Conservation (phyloP, 2,888 invertebrate genomes). For the Macropis europaea region DNA sequence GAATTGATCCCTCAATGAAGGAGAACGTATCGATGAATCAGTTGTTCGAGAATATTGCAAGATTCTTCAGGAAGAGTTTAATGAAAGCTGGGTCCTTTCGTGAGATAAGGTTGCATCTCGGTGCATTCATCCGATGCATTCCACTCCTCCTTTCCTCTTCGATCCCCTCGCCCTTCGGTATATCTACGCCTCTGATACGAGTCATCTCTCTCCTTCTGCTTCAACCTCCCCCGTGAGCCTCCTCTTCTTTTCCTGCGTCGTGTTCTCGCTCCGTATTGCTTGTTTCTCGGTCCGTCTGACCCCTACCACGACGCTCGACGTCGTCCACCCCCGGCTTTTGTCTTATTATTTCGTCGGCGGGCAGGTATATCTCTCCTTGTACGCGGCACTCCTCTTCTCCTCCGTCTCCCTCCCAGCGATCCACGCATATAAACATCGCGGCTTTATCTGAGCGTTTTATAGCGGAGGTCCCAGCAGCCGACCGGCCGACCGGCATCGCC, state of each 20-base stretch:
- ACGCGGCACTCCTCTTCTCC: conserved; percentile 57
- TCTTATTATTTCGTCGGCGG: conserved; percentile 73
- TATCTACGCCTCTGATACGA: no score
- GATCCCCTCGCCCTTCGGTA: conserved; percentile 5
- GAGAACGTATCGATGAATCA: no score
- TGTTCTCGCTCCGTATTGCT: conserved; percentile 27
- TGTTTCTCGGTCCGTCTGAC: not conserved
- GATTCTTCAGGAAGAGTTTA: conserved; percentile 47
- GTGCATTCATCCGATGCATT: conserved; percentile 65
- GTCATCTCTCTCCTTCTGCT: conserved; percentile 24
- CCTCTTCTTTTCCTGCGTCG: conserved; percentile 35
- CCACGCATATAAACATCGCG: conserved; percentile 75
- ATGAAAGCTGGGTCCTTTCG: conserved; percentile 44
- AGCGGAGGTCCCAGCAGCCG: conserved; percentile 57
- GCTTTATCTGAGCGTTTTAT: conserved; percentile 76
- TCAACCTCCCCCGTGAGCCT: conserved; percentile 30
- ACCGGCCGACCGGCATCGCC: conserved; percentile 47
- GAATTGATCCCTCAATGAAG: no score
- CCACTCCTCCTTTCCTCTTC: conserved; percentile 38
- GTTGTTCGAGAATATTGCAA: no score
- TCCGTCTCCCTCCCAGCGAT: conserved; percentile 54
- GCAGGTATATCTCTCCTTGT: conserved; percentile 61
- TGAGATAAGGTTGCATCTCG: conserved; percentile 55
- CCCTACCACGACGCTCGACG: conserved; percentile 35
- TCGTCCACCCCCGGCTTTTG: conserved; percentile 70